phyloP scores from a whole-genome alignment of 2,113 vertebrate genomes.

The zebrafish (Danio rerio) region DNA sequence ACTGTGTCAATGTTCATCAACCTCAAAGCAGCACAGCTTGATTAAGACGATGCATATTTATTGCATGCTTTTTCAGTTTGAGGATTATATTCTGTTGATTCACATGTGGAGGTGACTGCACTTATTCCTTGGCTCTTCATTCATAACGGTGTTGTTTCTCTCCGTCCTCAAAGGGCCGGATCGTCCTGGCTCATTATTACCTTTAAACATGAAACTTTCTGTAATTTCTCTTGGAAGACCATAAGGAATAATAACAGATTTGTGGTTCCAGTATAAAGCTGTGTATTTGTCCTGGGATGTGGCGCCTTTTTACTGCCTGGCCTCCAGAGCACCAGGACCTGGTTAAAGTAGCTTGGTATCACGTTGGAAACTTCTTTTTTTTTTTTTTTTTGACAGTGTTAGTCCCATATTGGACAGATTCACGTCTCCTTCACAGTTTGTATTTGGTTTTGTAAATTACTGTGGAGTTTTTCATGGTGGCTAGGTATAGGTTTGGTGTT shows the following conservation, averaged over 20 bases:
- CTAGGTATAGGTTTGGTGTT: slow-evolving; percentile 9
- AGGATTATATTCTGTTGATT: background rate
- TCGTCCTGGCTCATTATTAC: slow-evolving; percentile 23
- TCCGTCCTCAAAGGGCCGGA: slow-evolving; percentile 28
- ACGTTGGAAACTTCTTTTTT: slow-evolving; percentile 45
- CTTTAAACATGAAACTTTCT: slow-evolving; percentile 55
- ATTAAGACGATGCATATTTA: background rate
- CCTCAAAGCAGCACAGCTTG: background rate
- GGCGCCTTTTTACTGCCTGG: slow-evolving; percentile 39
- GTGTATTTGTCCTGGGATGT: slow-evolving; percentile 33
- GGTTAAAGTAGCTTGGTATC: slow-evolving; percentile 37
- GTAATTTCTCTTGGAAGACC: slow-evolving; percentile 54
- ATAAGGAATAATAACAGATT: slow-evolving; percentile 46
- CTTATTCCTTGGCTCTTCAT: slow-evolving; percentile 34
- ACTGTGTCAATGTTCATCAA: background rate
- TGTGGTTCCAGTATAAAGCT: slow-evolving; percentile 40
- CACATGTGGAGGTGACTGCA: background rate
- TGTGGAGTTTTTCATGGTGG: slow-evolving; percentile 23
- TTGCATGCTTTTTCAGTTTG: no score
- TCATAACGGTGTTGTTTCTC: slow-evolving; percentile 34
- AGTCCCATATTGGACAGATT: slow-evolving; percentile 30
- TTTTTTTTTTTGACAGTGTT: slow-evolving; percentile 43
- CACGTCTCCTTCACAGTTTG: slow-evolving; percentile 29
- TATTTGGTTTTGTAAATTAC: slow-evolving; percentile 8
- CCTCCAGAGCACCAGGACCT: background rate